Percentiles rank a stretch among this genome's conserved stretches.
Evolutionary conservation across 2,113 vertebrate species (phyloP).

Genomic region (Picathartes gymnocephalus): DNA sequence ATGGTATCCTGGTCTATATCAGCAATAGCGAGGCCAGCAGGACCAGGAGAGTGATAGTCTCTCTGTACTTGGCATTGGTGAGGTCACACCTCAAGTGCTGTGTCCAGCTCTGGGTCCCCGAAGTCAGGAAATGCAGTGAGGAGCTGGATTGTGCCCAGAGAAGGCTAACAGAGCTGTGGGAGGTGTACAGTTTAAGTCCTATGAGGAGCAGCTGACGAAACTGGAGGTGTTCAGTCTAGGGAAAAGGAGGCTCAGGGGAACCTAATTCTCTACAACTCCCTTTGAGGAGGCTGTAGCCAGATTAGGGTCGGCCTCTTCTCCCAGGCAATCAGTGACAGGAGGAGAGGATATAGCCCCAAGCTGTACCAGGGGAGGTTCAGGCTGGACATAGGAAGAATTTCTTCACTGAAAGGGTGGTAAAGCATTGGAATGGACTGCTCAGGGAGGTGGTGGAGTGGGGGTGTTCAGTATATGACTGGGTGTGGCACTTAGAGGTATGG

Average conservation of each 20-base stretch:
- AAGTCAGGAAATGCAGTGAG: neutral
- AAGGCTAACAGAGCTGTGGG: neutral
- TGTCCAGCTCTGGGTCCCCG: neutral
- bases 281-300: neutral
- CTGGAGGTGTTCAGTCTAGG: neutral
- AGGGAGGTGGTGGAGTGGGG: neutral
- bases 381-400: neutral
- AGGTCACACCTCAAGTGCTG: fast-evolving
- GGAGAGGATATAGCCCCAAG: neutral
- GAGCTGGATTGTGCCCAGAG: too few species aligned
- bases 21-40: neutral
- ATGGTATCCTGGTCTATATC: neutral
- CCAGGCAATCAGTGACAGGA: neutral
- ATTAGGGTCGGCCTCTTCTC: fast-evolving
- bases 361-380: neutral
- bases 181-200: neutral
- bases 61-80: neutral
- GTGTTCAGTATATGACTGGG: neutral
- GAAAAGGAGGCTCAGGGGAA: neutral
- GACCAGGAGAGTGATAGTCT: neutral
- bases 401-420: neutral
- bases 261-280: neutral
- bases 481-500: too few species aligned
- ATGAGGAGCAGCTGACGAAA: neutral
- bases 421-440: neutral